Evolutionary conservation across 37 sponge, comb jelly and placozoan species (phyloP), one percentile per base, ranked within the genome.

Genomic region (Geodia barretti): DNA sequence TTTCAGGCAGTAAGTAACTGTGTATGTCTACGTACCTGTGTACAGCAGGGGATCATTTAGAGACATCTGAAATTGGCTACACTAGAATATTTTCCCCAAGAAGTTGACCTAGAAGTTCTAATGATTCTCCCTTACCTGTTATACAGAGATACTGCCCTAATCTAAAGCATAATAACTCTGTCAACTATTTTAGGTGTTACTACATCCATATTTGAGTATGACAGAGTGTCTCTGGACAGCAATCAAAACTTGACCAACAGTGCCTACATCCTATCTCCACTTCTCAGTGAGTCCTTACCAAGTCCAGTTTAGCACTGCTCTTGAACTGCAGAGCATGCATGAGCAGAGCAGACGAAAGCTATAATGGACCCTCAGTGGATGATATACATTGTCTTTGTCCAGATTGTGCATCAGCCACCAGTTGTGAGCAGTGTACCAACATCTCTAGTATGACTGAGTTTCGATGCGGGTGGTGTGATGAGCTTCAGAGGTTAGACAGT

Each of bases 391-490:
- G n/a, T n/a, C n/a, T 60, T 36, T 9, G 31, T 54, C 70, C 77
- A 84, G 82, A 74, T 35, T 88, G 83, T 68, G 41, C 78, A 30
- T 32, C 30, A 35, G 93, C 75, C 69, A 62, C 33, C 21, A 47
- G 73, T 0, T 88, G 82, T 71, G 75, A 81, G 32, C 43, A 41
- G 1, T 92, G 93, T 64, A 37, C 31, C 9, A 32, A 65, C 0
- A 28, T 81, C 32, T 63, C 82, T 11, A 23, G 40, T n/a, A 39
- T 11, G 20, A 61, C 67, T 34, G 23, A 25, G 58, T 92, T 92
- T 68, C 39, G 70, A 2, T 92, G 93, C 74, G 89, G 79, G 0
- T 92, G 93, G 93, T 92, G 93, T 30, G 29, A 41, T 0, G 21
- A 33, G 3, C 34, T 85, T 1, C 39, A 72, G 19, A 85, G 91